phyloP scores from a whole-genome alignment of 2,113 vertebrate species.

The Corvus moneduloides region DNA sequence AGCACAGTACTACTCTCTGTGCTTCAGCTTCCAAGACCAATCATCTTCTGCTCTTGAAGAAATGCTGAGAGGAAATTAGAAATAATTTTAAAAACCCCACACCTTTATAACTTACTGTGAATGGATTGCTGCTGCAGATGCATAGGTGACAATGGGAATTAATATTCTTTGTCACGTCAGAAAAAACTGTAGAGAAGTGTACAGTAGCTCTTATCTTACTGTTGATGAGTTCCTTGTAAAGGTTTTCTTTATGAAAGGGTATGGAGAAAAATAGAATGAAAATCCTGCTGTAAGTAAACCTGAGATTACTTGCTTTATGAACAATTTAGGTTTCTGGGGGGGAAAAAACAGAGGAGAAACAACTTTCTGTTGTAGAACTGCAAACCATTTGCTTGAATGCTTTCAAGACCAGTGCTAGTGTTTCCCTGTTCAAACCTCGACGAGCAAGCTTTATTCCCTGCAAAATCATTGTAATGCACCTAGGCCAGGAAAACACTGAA shows the following conservation, averaged over 20 bases:
- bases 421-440: not conserved
- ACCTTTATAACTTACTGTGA: not conserved
- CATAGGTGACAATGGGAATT: not conserved
- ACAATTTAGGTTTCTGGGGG: not conserved
- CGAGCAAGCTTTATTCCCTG: not conserved
- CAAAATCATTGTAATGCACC: not conserved
- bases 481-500: not conserved
- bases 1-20: not conserved
- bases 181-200: not conserved
- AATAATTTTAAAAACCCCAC: not conserved
- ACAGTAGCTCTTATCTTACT: not conserved
- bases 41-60: not conserved
- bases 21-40: not conserved
- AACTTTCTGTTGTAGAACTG: not conserved
- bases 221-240: not conserved
- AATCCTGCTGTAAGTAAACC: not conserved
- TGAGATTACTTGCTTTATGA: not conserved
- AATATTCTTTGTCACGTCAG: not conserved
- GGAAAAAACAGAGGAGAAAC: not conserved
- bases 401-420: not conserved
- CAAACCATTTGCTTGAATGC: not conserved
- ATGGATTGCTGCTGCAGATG: not conserved
- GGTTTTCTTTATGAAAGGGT: not conserved
- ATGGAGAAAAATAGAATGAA: not conserved
- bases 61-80: not conserved